These are phyloP conservation scores for Slavum lentiscoides DNA, from an alignment of 2,888 invertebrate species.

Conservation along the genomic window DNA sequence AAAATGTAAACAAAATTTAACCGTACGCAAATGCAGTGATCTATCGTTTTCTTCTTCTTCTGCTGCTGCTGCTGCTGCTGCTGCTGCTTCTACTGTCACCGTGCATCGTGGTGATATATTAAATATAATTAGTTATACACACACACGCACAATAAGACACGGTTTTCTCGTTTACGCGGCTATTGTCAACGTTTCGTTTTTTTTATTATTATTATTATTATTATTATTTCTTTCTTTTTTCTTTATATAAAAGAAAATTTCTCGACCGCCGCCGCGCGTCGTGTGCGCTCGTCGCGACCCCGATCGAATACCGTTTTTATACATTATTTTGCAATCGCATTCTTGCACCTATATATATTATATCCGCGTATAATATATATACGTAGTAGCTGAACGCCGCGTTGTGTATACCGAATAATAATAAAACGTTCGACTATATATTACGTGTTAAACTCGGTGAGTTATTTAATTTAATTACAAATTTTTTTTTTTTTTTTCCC, in stretches of 20 bases:
- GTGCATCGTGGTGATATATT: background rate
- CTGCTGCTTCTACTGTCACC: background rate
- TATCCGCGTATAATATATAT: too few species aligned
- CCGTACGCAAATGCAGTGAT: conserved; percentile 3
- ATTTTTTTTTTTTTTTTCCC: background rate
- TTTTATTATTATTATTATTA: too few species aligned
- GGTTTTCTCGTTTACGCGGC: conserved; percentile 15
- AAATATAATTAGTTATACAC: background rate
- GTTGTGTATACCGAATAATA: background rate
- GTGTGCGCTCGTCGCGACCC: background rate
- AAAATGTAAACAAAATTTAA: conserved; percentile 25
- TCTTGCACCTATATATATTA: background rate
- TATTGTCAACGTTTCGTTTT: conserved; percentile 12
- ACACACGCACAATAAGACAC: conserved; percentile 9
- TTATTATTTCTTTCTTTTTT: too few species aligned
- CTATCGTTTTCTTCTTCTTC: conserved; percentile 17
- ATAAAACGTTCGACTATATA: background rate
- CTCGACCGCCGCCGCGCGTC: background rate
- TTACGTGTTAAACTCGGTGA: background rate
- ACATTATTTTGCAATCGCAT: background rate
- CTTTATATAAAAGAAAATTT: conserved; percentile 19
- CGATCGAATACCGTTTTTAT: conserved; percentile 11
- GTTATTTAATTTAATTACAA: background rate
- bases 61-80: too few species aligned
- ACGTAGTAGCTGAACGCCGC: background rate